Base-by-base conservation (phyloP, 2,797 vertebrate species). In the Trachurus trachurus region DNA sequence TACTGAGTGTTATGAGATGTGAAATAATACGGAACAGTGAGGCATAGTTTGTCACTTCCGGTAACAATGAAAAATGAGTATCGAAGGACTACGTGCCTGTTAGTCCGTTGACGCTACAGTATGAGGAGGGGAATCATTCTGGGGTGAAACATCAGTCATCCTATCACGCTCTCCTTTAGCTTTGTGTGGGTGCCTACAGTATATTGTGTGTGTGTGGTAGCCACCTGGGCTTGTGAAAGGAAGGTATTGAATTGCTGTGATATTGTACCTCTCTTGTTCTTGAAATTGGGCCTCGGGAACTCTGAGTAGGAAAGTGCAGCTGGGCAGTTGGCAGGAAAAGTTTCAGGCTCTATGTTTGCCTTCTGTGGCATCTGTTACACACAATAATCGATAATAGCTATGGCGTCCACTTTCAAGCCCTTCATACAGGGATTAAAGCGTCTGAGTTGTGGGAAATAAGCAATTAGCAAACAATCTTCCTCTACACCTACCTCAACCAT, bases 291-390 rank as follows among this genome's bases (percentile, higher is more conserved):
- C 56, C 81, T 92, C 87, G 87, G 85, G 89, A 89, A 77, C 82
- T 92, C 88, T 90, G 61, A 54, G 67, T 42, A 66, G 76, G 67
- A 86, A 91, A 86, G 80, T 87, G 87, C 88, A 80, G 84, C 80
- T 64, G 80, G 79, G 85, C 83, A 90, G 66, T 65, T 79, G 63
- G 82, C 85, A 88, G 83, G 64, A 73, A 81, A 85, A 72, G 53
- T 80, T 83, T 86, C 63, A 72, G 63, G 74, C 53, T 66, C 40
- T 44, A 2, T 56, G 52, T 70, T 70, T 50, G 60, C 22, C 72
- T 56, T 71, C 71, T 21, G 68, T 50, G 74, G 66, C 80, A 69
- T 86, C 80, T 50, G 63, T 88, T 88, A 85, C 76, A 88, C 74
- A 71, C 53, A 53, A 45, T 57, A 74, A 89, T 92, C 88, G 50